A percentile compares a stretch with the other conserved stretches of the same genome.
phyloP scores from a whole-genome alignment of 2,888 invertebrate genomes.

The Drosophila mimica region DNA sequence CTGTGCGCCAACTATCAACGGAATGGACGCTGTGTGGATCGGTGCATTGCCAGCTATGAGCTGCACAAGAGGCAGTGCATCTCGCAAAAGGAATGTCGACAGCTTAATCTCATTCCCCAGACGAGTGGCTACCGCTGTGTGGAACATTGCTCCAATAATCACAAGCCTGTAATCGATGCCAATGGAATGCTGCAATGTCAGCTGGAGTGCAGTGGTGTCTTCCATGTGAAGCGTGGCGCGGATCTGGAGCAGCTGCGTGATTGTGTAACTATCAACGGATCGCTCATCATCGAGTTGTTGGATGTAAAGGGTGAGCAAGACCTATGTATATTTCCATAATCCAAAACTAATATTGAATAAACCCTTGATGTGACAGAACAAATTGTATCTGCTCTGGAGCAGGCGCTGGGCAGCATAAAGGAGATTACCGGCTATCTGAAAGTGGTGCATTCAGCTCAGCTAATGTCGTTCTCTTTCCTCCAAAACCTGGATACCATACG shows the following conservation, averaged over 20 bases:
- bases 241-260: conserved; percentile 86
- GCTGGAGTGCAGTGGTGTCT: conserved; percentile 68
- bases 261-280: conserved; percentile 90
- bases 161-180: conserved; percentile 39
- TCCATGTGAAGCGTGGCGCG: conserved; percentile 51
- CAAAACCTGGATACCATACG: conserved; percentile 87
- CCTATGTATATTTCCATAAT: too few species aligned
- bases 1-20: conserved; percentile 70
- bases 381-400: conserved; percentile 86
- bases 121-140: conserved; percentile 86
- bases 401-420: conserved; percentile 87
- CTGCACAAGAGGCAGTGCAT: conserved; percentile 69
- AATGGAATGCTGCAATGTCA: conserved; percentile 53
- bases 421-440: conserved; percentile 89
- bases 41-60: conserved; percentile 63
- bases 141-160: conserved; percentile 88
- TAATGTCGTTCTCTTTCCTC: conserved; percentile 89
- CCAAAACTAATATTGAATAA: background rate
- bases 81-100: conserved; percentile 58
- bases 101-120: conserved; percentile 57
- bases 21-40: conserved; percentile 74
- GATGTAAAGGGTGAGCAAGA: conserved; percentile 69
- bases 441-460: conserved; percentile 87
- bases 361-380: conserved; percentile 54
- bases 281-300: conserved; percentile 87